Evolutionary conservation across 1,140 invertebrate species (phyloP).

Genomic region (Drosophila lacertosa): DNA sequence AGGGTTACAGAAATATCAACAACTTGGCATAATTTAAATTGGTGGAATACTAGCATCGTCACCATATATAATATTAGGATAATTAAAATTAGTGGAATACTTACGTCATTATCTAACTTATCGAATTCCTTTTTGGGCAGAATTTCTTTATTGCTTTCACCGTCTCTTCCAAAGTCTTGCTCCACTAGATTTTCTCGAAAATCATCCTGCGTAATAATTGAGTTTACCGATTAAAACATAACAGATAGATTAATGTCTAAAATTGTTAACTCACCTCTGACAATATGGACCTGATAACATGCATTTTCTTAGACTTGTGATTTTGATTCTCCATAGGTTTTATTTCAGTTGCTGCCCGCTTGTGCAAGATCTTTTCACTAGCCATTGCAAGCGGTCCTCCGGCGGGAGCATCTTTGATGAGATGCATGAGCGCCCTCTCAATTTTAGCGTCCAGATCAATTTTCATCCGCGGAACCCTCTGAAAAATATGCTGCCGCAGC

Average conservation of each 20-base stretch:
- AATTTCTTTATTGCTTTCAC: neutral
- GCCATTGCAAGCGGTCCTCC: slow-evolving; percentile 63
- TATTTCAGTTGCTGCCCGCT: slow-evolving; percentile 28
- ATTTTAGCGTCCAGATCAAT: slow-evolving; percentile 63
- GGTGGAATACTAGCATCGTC: too few relatives aligned
- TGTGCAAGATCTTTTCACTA: slow-evolving; percentile 55
- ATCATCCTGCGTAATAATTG: slow-evolving; percentile 64
- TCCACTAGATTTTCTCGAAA: slow-evolving; percentile 69
- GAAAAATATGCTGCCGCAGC: slow-evolving; percentile 49
- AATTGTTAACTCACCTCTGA: slow-evolving; percentile 51
- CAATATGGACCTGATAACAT: slow-evolving; percentile 65
- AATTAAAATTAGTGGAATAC: slow-evolving; percentile 9
- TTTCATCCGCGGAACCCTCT: slow-evolving; percentile 67
- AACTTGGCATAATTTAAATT: too few relatives aligned
- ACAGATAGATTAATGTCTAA: neutral
- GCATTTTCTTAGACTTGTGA: slow-evolving; percentile 35
- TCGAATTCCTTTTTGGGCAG: slow-evolving; percentile 32
- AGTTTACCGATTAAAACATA: slow-evolving; percentile 22
- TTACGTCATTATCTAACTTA: slow-evolving; percentile 37
- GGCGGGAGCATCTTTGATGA: slow-evolving; percentile 53
- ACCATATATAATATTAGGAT: too few relatives aligned
- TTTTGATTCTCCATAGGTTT: neutral
- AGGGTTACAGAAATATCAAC: too few relatives aligned
- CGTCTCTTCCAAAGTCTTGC: slow-evolving; percentile 30
- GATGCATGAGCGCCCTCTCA: slow-evolving; percentile 55